A percentile compares a stretch with the other conserved stretches of the same genome.
Conservation (phyloP, 1,140 invertebrate genomes). For the Chrysoperla carnea region DNA sequence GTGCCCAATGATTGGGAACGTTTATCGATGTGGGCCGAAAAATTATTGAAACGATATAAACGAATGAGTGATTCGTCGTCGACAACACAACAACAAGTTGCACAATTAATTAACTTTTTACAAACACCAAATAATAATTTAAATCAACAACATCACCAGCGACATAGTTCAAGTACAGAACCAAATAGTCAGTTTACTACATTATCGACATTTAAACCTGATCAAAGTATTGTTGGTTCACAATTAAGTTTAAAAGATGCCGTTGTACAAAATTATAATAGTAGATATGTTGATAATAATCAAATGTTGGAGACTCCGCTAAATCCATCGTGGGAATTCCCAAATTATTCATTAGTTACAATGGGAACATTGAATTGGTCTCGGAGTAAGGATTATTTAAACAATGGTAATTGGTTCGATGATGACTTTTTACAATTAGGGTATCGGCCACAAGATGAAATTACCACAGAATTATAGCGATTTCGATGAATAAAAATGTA, state of each 20-base stretch:
- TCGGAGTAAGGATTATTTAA: slow-evolving; percentile 20
- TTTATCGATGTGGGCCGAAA: slow-evolving; percentile 52
- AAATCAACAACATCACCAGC: slow-evolving; percentile 9
- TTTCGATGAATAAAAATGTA: too few relatives aligned
- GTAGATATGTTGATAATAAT: slow-evolving; percentile 16
- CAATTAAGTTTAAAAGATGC: slow-evolving; percentile 27
- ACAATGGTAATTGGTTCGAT: slow-evolving; percentile 40
- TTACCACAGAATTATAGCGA: slow-evolving; percentile 56
- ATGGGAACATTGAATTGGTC: slow-evolving; percentile 19
- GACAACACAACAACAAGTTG: slow-evolving; percentile 23
- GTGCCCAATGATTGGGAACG: slow-evolving; percentile 64
- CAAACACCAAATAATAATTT: slow-evolving; percentile 25
- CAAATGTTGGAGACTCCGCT: slow-evolving; percentile 20
- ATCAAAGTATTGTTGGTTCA: slow-evolving; percentile 19
- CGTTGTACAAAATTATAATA: slow-evolving; percentile 16
- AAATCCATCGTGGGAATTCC: slow-evolving; percentile 35
- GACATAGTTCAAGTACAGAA: slow-evolving; percentile 21
- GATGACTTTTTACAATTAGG: slow-evolving; percentile 55
- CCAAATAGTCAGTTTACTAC: slow-evolving; percentile 17
- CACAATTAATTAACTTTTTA: slow-evolving; percentile 43
- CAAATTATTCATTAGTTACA: slow-evolving; percentile 23
- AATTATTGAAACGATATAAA: slow-evolving; percentile 49
- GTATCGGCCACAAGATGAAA: slow-evolving; percentile 57
- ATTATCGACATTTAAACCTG: slow-evolving; percentile 36
- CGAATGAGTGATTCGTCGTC: slow-evolving; percentile 32